phyloP scores from a whole-genome alignment of 1,140 invertebrate genomes.

The Pachypeltis micranthus region DNA sequence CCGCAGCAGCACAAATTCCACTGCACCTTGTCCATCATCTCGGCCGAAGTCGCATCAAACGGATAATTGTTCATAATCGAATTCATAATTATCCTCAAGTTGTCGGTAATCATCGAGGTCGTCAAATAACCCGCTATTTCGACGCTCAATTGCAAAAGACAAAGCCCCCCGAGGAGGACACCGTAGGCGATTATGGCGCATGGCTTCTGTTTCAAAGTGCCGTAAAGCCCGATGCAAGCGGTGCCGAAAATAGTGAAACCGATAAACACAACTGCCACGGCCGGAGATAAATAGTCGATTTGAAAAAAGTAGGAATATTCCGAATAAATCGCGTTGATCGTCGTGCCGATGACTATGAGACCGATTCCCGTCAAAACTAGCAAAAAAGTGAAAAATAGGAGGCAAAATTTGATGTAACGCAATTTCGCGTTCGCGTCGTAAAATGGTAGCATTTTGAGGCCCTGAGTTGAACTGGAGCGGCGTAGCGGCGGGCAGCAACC shows the following conservation, averaged over 20 bases:
- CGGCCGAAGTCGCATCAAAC: neutral
- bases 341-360: neutral
- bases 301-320: neutral
- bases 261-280: neutral
- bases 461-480: too few species aligned
- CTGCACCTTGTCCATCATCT: neutral
- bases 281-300: neutral
- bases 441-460: neutral
- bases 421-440: neutral
- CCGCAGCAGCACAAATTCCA: neutral
- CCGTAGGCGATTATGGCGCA: neutral
- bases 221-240: neutral
- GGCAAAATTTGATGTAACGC: neutral
- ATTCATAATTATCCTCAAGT: neutral
- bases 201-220: neutral
- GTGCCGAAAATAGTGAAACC: neutral
- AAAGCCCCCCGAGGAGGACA: neutral
- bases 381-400: neutral
- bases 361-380: neutral
- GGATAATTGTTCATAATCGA: neutral
- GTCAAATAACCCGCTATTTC: neutral
- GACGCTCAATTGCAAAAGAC: neutral
- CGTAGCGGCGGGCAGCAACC: too few species aligned
- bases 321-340: neutral
- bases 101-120: neutral